Percentiles rank a stretch among this genome's conserved stretches.
Conservation (phyloP, 2,888 invertebrate genomes). For the Synanthedon myopaeformis region DNA sequence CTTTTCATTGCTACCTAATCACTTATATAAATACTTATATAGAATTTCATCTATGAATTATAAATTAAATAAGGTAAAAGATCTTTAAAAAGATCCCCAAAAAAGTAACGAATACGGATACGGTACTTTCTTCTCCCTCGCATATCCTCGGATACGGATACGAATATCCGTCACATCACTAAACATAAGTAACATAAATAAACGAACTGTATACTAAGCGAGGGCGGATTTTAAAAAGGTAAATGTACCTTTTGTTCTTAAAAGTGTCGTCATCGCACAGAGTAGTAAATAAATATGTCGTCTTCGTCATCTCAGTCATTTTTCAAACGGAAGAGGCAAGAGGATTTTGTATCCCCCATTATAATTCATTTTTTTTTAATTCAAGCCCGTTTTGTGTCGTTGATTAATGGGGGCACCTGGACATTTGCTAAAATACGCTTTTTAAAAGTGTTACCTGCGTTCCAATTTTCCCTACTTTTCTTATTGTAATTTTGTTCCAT, state of each 20-base stretch:
- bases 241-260: background rate
- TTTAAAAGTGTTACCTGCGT: background rate
- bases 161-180: too few relatives aligned
- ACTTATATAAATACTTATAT: too few relatives aligned
- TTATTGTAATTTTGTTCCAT: too few relatives aligned
- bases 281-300: background rate
- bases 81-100: too few relatives aligned
- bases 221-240: background rate
- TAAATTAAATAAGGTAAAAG: too few relatives aligned
- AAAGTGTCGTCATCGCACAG: background rate
- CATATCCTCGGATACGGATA: too few relatives aligned
- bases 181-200: too few relatives aligned
- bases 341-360: background rate
- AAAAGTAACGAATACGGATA: too few relatives aligned
- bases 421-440: constrained; percentile 3
- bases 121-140: too few relatives aligned
- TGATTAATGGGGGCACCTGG: constrained; percentile 27
- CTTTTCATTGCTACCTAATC: too few relatives aligned
- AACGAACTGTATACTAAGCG: too few relatives aligned
- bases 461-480: background rate
- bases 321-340: background rate
- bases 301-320: background rate
- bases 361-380: constrained; percentile 10
- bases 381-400: constrained; percentile 15
- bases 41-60: too few relatives aligned